phyloP scores from a whole-genome alignment of 2,113 vertebrate species.

The Rhizomys pruinosus region DNA sequence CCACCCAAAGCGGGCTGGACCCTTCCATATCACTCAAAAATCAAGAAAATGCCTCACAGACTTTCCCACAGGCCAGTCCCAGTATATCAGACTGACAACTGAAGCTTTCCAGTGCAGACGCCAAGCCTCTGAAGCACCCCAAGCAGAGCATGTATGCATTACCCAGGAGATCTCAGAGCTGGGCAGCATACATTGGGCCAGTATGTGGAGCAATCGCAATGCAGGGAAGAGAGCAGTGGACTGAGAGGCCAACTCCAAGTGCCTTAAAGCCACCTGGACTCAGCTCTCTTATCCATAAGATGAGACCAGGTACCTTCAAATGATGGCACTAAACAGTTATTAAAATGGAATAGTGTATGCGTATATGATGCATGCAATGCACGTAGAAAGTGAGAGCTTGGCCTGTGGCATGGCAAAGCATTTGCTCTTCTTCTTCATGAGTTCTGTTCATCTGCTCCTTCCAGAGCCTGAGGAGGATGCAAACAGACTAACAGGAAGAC shows the following conservation, averaged over 20 bases:
- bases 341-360: neutral
- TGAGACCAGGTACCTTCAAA: neutral
- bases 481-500: neutral
- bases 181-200: neutral
- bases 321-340: neutral
- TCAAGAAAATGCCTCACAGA: too few relatives aligned
- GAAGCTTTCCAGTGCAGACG: too few relatives aligned
- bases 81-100: too few relatives aligned
- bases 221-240: neutral
- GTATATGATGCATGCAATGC: neutral
- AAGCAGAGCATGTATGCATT: neutral
- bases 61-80: too few relatives aligned
- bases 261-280: neutral
- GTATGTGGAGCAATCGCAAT: neutral
- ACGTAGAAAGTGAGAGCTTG: neutral
- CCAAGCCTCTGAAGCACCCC: neutral
- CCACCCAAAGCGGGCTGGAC: too few relatives aligned
- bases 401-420: neutral
- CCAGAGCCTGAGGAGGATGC: neutral
- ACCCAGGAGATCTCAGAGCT: too few relatives aligned
- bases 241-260: neutral
- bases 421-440: neutral
- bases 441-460: neutral
- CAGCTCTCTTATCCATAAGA: neutral
- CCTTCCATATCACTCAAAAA: too few relatives aligned